These are phyloP conservation scores for Rhombomys opimus DNA, from an alignment of 2,113 vertebrate genomes.

Conservation along the genomic window DNA sequence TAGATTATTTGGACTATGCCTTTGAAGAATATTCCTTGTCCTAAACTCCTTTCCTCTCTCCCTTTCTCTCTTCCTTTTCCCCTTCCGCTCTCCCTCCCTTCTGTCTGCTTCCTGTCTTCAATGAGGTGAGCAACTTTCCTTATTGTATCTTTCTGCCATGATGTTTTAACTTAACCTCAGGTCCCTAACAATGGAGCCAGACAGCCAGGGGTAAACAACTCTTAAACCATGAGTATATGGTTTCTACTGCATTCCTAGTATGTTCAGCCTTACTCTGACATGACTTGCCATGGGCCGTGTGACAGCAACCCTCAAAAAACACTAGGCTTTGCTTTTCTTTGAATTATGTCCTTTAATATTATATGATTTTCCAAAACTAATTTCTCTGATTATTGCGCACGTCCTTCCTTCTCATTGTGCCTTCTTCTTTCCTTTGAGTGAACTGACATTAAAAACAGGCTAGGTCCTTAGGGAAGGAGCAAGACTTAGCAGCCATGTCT, in stretches of 20 bases:
- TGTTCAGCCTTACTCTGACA: background rate
- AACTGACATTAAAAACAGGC: background rate
- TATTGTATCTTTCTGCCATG: background rate
- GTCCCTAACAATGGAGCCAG: background rate
- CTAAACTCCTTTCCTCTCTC: background rate
- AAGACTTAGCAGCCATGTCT: background rate
- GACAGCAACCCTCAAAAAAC: background rate
- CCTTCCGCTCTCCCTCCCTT: background rate
- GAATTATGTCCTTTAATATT: conserved; percentile 10
- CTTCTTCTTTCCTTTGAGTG: background rate
- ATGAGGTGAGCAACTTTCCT: background rate
- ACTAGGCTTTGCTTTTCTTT: background rate
- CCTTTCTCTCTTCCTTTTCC: no score
- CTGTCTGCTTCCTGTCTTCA: background rate
- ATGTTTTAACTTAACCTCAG: background rate
- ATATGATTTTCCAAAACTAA: conserved; percentile 44
- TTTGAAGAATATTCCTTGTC: background rate
- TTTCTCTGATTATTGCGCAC: conserved; percentile 49
- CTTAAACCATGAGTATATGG: background rate
- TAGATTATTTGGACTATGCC: background rate
- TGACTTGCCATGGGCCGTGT: background rate
- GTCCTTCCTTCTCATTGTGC: background rate
- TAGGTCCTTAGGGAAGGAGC: conserved; percentile 42
- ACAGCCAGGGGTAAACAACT: background rate
- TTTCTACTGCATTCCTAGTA: background rate